Conservation (phyloP, 1,140 invertebrate genomes). For the Cephus cinctus region DNA sequence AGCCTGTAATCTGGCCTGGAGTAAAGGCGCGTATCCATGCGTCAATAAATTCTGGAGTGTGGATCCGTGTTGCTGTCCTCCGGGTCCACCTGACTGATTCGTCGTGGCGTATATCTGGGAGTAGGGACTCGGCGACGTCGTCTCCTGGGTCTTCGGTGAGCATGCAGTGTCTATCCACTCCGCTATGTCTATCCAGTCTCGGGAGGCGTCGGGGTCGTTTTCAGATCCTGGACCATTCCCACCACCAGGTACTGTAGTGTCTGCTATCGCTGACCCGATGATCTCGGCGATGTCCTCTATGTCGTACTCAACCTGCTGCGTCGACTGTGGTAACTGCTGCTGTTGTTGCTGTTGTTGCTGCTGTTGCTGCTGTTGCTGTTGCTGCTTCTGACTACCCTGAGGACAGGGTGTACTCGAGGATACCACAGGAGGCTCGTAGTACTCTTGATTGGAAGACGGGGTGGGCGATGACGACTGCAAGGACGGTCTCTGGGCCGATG, state of each 20-base stretch:
- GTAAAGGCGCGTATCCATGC: slow-evolving; percentile 76
- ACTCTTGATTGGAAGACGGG: slow-evolving; percentile 49
- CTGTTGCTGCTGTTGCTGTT: slow-evolving; percentile 27
- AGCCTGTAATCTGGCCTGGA: slow-evolving; percentile 57
- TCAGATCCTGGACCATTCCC: slow-evolving; percentile 66
- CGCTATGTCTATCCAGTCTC: slow-evolving; percentile 81
- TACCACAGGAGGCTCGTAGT: slow-evolving; percentile 48
- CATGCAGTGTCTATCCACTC: slow-evolving; percentile 80
- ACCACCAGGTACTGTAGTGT: slow-evolving; percentile 74
- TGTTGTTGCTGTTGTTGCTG: slow-evolving; percentile 32
- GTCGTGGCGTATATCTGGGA: slow-evolving; percentile 43
- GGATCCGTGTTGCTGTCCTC: slow-evolving; percentile 27
- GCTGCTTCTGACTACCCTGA: slow-evolving; percentile 40
- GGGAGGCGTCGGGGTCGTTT: slow-evolving; percentile 56
- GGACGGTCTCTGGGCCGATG: slow-evolving; percentile 43
- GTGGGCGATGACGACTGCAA: slow-evolving; percentile 48
- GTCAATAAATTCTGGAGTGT: slow-evolving; percentile 73
- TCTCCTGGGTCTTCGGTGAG: slow-evolving; percentile 61
- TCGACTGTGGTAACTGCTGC: slow-evolving; percentile 57
- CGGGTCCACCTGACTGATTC: slow-evolving; percentile 36
- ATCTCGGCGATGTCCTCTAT: slow-evolving; percentile 87
- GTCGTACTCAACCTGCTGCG: slow-evolving; percentile 65
- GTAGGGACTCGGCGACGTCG: slow-evolving; percentile 40
- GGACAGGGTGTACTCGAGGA: slow-evolving; percentile 53
- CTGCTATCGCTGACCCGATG: slow-evolving; percentile 86